Percentiles rank a stretch among this genome's conserved stretches.
Conservation (phyloP, 2,888 invertebrate species). For the Drosophila emarginata region DNA sequence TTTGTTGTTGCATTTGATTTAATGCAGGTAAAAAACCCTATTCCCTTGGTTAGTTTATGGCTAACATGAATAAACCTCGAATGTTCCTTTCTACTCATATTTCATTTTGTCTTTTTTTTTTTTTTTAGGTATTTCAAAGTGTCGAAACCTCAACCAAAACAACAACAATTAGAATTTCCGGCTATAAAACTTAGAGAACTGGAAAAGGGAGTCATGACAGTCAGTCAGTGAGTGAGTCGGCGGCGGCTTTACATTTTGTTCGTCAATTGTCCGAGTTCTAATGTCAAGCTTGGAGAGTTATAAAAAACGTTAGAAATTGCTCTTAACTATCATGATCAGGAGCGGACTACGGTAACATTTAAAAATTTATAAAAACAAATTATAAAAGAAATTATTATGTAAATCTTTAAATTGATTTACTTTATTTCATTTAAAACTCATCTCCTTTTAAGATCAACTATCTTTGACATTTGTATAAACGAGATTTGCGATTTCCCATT, state of each 20-base stretch:
- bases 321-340: slow-evolving; percentile 14
- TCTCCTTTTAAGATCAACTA: too few relatives aligned
- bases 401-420: too few relatives aligned
- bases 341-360: slow-evolving; percentile 15
- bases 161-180: slow-evolving; percentile 73
- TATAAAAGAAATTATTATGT: too few relatives aligned
- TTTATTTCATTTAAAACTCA: too few relatives aligned
- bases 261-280: slow-evolving; percentile 33
- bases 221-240: not conserved
- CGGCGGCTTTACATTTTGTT: slow-evolving; percentile 1
- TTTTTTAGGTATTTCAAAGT: slow-evolving; percentile 17
- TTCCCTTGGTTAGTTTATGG: slow-evolving; percentile 31
- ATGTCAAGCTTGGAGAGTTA: slow-evolving; percentile 28
- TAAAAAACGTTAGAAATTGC: not conserved
- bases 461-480: too few relatives aligned
- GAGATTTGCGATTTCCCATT: not conserved
- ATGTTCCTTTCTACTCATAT: slow-evolving; percentile 31
- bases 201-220: slow-evolving; percentile 32
- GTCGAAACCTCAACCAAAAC: slow-evolving; percentile 43
- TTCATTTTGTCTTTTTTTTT: slow-evolving; percentile 32
- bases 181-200: slow-evolving; percentile 54
- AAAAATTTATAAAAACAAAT: too few relatives aligned
- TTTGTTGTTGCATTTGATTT: slow-evolving; percentile 39
- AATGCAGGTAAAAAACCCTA: slow-evolving; percentile 32
- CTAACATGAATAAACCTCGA: slow-evolving; percentile 6